A percentile compares a stretch with the other conserved stretches of the same genome.
Evolutionary conservation across 2,113 vertebrate species (phyloP).

Genomic region (Tiliqua scincoides): DNA sequence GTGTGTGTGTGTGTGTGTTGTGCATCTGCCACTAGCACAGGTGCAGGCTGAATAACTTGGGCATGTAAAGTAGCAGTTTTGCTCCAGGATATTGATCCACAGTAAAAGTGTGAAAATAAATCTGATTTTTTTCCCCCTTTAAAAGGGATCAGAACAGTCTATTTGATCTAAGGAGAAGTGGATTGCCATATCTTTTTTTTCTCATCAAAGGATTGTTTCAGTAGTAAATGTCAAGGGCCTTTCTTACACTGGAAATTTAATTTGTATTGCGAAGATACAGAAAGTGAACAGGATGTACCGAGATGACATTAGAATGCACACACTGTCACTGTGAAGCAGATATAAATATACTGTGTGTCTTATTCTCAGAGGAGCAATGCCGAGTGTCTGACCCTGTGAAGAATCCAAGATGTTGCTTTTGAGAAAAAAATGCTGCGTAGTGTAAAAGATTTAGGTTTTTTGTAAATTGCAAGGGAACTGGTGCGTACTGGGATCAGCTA

Average conservation of each 20-base stretch:
- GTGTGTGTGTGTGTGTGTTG: not conserved
- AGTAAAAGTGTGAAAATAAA: not conserved
- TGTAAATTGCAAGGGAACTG: not conserved
- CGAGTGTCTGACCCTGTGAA: not conserved
- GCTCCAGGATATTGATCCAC: not conserved
- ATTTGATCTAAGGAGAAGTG: not conserved
- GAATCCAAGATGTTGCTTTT: not conserved
- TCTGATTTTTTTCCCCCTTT: not conserved
- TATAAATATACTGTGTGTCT: constrained; percentile 21
- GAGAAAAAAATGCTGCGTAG: not conserved
- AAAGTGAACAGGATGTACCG: not conserved
- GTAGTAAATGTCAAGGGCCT: not conserved
- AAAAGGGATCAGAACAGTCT: not conserved
- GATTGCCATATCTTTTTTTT: accelerated
- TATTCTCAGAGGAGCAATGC: not conserved
- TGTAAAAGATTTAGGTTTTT: not conserved
- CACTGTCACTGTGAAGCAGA: constrained; percentile 6
- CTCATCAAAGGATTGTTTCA: not conserved
- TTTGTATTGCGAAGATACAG: constrained; percentile 2
- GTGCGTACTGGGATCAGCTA: not conserved
- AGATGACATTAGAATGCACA: constrained; percentile 30
- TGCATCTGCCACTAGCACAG: accelerated
- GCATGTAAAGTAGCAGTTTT: not conserved
- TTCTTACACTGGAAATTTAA: not conserved
- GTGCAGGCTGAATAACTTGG: not conserved